Percentiles rank a stretch among this genome's conserved stretches.
phyloP scores from a whole-genome alignment of 2,113 vertebrate genomes.

The Acrocephalus kingi region DNA sequence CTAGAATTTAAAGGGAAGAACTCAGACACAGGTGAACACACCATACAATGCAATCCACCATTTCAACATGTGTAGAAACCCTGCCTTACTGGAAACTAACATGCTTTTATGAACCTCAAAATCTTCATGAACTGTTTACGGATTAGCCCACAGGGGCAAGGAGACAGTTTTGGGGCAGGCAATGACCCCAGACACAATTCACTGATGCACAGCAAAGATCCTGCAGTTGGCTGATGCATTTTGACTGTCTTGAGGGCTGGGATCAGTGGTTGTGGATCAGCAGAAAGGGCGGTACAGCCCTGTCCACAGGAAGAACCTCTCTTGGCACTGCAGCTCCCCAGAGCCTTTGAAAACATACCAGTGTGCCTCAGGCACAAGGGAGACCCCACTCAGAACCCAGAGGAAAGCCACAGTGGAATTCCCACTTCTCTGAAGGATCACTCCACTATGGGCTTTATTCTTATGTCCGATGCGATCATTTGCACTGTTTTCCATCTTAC shows the following conservation, averaged over 20 bases:
- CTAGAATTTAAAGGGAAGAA: neutral
- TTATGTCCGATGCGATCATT: accelerated
- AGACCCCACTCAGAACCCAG: neutral
- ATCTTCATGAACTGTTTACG: neutral
- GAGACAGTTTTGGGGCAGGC: neutral
- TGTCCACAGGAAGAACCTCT: neutral
- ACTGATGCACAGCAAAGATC: neutral
- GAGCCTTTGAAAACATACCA: accelerated
- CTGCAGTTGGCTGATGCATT: accelerated
- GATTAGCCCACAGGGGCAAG: accelerated
- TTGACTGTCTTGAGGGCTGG: neutral
- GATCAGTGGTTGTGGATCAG: neutral
- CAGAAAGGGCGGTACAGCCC: accelerated
- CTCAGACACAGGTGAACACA: neutral
- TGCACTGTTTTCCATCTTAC: neutral
- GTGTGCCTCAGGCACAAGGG: accelerated
- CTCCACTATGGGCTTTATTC: neutral
- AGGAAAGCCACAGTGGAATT: neutral
- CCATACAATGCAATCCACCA: neutral
- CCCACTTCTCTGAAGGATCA: neutral
- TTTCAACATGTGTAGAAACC: neutral
- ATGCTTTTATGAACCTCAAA: neutral
- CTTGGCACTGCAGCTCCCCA: neutral
- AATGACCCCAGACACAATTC: neutral
- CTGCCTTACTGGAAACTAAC: neutral